phyloP scores from a whole-genome alignment of 2,888 invertebrate species.

The Arge pagana region DNA sequence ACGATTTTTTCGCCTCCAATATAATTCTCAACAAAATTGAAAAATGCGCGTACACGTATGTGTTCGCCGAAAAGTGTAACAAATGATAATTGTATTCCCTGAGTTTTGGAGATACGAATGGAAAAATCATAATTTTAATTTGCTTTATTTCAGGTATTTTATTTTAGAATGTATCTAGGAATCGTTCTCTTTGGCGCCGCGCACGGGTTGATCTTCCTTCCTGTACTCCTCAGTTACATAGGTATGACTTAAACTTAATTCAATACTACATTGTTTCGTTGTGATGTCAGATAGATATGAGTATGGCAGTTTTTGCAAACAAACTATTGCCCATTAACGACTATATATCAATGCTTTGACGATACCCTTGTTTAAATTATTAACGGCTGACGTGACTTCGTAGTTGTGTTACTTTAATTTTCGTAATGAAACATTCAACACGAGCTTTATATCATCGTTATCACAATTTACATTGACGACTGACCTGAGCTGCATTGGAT shows the following conservation, averaged over 20 bases:
- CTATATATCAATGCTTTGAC: constrained; percentile 17
- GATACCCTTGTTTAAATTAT: constrained; percentile 3
- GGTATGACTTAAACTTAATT: too few species aligned
- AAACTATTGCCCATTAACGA: constrained; percentile 18
- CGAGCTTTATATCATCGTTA: too few species aligned
- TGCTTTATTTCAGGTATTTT: constrained; percentile 71
- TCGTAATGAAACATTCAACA: too few species aligned
- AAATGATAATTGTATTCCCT: constrained; percentile 39
- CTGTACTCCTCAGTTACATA: constrained; percentile 95
- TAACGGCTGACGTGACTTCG: constrained; percentile 21
- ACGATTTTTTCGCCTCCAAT: background rate
- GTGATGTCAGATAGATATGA: constrained; percentile 7
- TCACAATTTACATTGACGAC: too few species aligned
- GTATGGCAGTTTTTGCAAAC: constrained; percentile 33
- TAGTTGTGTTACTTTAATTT: too few species aligned
- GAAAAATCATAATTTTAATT: background rate
- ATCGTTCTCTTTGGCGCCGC: constrained; percentile 96
- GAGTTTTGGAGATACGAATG: constrained; percentile 8
- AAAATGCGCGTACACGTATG: too few species aligned
- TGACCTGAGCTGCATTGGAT: too few species aligned
- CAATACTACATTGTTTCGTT: constrained; percentile 12
- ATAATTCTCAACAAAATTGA: too few species aligned
- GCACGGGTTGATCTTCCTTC: constrained; percentile 96
- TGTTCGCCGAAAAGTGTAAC: too few species aligned
- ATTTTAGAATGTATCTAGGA: constrained; percentile 97